phyloP scores from a whole-genome alignment of 1,140 invertebrate species.

The Tyrophagus putrescentiae region DNA sequence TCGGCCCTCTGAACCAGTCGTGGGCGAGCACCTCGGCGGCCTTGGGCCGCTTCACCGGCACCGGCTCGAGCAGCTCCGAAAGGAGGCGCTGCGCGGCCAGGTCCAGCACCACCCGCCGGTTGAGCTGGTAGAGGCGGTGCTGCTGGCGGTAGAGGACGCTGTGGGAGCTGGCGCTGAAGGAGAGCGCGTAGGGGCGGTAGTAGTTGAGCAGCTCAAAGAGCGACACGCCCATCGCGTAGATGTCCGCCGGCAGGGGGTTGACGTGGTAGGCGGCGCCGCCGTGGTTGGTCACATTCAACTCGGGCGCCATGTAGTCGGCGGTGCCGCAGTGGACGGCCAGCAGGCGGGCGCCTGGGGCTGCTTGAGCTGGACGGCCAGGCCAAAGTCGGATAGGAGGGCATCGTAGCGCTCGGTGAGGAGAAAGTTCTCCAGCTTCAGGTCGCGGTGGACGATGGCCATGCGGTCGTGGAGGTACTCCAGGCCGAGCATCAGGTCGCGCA shows the following conservation, averaged over 20 bases:
- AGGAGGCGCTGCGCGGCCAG: constrained; percentile 51
- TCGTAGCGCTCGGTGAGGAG: constrained; percentile 14
- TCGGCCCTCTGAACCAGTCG: constrained; percentile 21
- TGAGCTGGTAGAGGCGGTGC: background rate
- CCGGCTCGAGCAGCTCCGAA: constrained; percentile 57
- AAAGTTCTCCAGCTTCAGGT: constrained; percentile 24
- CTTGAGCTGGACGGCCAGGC: constrained; percentile 9
- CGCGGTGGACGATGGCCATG: constrained; percentile 21
- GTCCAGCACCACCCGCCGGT: background rate
- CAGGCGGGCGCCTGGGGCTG: background rate
- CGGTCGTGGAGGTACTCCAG: constrained; percentile 18
- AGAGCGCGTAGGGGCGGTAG: constrained; percentile 32
- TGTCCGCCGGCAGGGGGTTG: background rate
- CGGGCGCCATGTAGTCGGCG: constrained; percentile 30
- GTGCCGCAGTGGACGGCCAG: constrained; percentile 27
- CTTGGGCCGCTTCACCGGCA: constrained; percentile 51
- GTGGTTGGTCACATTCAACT: constrained; percentile 21
- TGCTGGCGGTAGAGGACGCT: background rate
- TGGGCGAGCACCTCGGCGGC: constrained; percentile 37
- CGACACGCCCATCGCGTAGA: constrained; percentile 28
- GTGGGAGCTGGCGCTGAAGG: background rate
- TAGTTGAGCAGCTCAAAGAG: constrained; percentile 30
- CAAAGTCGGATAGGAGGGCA: constrained; percentile 23
- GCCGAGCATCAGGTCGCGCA: background rate
- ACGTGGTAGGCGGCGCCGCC: background rate